A percentile compares a stretch with the other conserved stretches of the same genome.
These are phyloP conservation scores for Dasyurus viverrinus DNA, from an alignment of 2,113 vertebrate genomes.

Conservation along the genomic window DNA sequence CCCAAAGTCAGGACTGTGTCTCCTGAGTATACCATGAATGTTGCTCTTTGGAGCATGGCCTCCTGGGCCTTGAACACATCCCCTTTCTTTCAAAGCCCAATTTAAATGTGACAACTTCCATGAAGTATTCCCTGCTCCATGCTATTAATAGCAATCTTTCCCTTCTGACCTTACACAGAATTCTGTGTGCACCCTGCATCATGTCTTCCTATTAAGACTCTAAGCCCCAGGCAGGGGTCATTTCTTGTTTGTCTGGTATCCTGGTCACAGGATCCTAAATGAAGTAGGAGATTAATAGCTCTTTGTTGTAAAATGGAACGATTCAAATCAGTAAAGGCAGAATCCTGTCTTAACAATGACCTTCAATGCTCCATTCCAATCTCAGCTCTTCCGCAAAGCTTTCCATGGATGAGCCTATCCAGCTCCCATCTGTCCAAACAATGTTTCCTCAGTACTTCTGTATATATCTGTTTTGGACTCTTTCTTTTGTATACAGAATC, in stretches of 20 bases:
- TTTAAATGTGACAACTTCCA: neutral
- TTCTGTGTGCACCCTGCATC: neutral
- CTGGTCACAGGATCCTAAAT: neutral
- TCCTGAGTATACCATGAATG: neutral
- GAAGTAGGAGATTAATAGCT: neutral
- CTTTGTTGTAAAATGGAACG: neutral
- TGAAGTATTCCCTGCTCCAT: neutral
- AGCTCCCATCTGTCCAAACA: neutral
- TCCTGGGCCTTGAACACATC: neutral
- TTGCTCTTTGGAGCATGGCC: neutral
- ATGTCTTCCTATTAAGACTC: neutral
- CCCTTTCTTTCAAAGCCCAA: neutral
- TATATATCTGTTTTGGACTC: neutral
- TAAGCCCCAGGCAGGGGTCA: neutral
- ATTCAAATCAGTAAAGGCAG: neutral
- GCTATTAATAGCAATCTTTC: neutral
- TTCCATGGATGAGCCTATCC: neutral
- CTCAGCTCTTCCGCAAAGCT: neutral
- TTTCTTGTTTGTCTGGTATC: neutral
- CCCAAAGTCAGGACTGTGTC: neutral
- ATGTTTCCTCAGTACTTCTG: neutral
- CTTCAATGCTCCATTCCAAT: neutral
- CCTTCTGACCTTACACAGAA: neutral
- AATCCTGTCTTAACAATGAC: neutral
- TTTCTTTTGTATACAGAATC: neutral